Evolutionary conservation across 2,888 invertebrate genomes (phyloP).

Genomic region (Mimachlamys varia): DNA sequence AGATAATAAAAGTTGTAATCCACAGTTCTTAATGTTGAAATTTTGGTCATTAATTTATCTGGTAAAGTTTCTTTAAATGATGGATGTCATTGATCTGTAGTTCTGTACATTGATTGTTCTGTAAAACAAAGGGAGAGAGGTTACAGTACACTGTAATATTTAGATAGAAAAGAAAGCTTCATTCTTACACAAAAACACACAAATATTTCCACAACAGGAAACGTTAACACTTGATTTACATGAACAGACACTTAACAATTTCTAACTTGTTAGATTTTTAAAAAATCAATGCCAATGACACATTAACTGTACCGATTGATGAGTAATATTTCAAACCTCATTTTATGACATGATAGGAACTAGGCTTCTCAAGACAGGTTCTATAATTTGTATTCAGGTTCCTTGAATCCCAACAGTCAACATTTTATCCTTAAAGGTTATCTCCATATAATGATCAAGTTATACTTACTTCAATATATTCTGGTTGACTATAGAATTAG

Average conservation of each 20-base stretch:
- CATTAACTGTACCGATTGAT: no score
- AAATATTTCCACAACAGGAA: no score
- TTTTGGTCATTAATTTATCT: not conserved
- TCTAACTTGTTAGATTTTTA: no score
- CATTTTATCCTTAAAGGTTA: no score
- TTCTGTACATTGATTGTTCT: constrained; percentile 78
- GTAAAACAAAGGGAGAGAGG: constrained; percentile 59
- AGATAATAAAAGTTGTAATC: not conserved
- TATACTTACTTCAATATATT: constrained; percentile 77
- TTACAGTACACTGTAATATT: not conserved
- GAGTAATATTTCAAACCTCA: no score
- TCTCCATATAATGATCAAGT: not conserved
- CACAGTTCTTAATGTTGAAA: not conserved
- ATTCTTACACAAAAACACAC: no score
- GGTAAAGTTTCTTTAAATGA: constrained; percentile 14
- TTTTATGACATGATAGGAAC: not conserved
- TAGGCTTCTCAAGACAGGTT: not conserved
- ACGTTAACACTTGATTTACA: no score
- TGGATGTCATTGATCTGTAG: constrained; percentile 73
- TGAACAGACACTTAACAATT: no score
- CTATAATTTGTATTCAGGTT: not conserved
- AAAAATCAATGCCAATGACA: no score
- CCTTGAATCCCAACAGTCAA: not conserved
- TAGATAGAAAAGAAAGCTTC: no score
- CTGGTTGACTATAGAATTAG: constrained; percentile 78